Base-by-base conservation (phyloP, 2,888 invertebrate genomes). In the Melanotus villosus region DNA sequence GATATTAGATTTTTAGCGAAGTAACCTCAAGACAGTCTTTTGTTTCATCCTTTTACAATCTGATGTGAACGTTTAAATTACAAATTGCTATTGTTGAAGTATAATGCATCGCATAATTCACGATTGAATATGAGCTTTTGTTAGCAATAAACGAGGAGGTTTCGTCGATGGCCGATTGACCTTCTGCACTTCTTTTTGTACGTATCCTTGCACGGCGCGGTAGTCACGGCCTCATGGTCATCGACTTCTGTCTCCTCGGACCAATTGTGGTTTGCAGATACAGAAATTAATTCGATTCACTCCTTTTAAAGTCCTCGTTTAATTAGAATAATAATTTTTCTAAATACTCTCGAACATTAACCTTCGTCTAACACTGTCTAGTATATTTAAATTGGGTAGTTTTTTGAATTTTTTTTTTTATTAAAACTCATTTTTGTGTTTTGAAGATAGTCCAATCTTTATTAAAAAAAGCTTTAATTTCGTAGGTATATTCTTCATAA, bases 211-310 rank as follows among this genome's bases (percentile, higher is more conserved):
- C 12, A 7, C 50, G 16, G 14, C 26, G 50, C 32, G 9, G 23
- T 47, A 32, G 16, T n/a, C 52, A 30, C 32, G 14, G 56, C 4
- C 56, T 14, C 56, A 56, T 56, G 56, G 56, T 56, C 56, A 56
- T 38, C 56, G 56, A 56, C 56, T 56, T 56, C 36, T 56, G 56
- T 56, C 56, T 23, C n/a, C 19, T 38, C 38, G 12, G 32, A 56
- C 56, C 56, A 56, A 56, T 56, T 56, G 19, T 14, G 34, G 38
- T 38, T n/a, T 19, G 38, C 56, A 18, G 32, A 56, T 56, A 56
- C 18, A 5, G 14, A 23, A 56, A 5, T 56, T 56, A 23, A 56
- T 56, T 56, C 6, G 32, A 18, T n/a, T 32, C 52, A 9, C 14
- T n/a, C 52, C 52, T 19, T 52, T 32, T 52, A 32, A 7, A 32